Base-by-base conservation (phyloP, 2,888 invertebrate species). In the Drosophila limbata region DNA sequence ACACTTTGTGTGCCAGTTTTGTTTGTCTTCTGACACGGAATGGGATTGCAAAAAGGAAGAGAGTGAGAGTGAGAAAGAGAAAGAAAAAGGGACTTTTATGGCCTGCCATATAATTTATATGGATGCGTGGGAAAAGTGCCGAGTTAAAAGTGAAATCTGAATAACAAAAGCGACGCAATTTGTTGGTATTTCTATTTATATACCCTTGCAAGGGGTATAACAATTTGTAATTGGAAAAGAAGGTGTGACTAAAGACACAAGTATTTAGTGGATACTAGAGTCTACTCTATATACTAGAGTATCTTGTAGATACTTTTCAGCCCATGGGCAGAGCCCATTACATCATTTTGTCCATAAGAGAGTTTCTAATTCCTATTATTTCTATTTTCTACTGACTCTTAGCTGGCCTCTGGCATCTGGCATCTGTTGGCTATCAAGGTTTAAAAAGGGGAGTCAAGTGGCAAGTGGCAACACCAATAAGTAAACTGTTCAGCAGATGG, bases 401-500 rank as follows among this genome's bases (percentile, higher is more conserved):
- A 4, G 21, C 33, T 59, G 19, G 28, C n/a, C 42, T n/a, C n/a
- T 56, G 44, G 33, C 55, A 44, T n/a, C n/a, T 56, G 44, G 33
- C 55, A 44, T 33, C 15, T 35, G 55, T 44, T 56, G 19, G 44
- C 15, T 6, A 25, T 5, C 25, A 25, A 25, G 25, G 25, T 5
- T 25, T 6, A 1, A 25, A 25, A 25, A 25, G 25, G 5, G 5
- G 6, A 3, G 5, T 25, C 25, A 25, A 25, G 25, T 25, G 21
- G 21, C 21, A 21, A 21, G 21, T 21, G 25, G 25, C 25, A 25
- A 25, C 25, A 25, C 25, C 25, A 25, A 79, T 84, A 81, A 87
- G 77, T 78, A 87, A 84, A 84, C 79, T 81, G 70, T 68, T 62
- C 77, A 61, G 73, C 71, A 82, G 84, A 84, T 65, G 82, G 85